Percentiles rank a stretch among this genome's conserved stretches.
Evolutionary conservation across 2,113 vertebrate genomes (phyloP).

Genomic region (Chinchilla lanigera): DNA sequence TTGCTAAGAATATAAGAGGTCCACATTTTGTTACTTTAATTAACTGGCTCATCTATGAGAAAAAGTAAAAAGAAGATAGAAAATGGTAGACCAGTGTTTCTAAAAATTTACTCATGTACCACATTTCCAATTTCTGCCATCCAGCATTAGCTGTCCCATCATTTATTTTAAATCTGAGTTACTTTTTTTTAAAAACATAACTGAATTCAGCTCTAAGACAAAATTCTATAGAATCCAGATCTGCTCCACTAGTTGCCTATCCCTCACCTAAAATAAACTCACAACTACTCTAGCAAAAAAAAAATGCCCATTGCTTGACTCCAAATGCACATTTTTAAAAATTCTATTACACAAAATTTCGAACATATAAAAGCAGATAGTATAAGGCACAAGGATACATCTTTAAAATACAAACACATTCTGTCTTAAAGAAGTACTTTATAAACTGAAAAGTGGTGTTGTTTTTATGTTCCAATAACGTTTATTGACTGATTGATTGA

Average conservation of each 20-base stretch:
- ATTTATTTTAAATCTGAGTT: conserved; percentile 20
- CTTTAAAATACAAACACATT: conserved; percentile 5
- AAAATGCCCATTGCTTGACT: background rate
- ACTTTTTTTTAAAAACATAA: background rate
- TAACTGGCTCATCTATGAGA: background rate
- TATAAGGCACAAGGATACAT: background rate
- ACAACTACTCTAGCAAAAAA: background rate
- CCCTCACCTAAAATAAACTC: background rate
- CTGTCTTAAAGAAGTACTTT: conserved; percentile 37
- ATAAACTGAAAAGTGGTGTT: background rate
- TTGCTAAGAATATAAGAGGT: background rate
- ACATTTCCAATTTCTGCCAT: conserved; percentile 1
- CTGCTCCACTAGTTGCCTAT: background rate
- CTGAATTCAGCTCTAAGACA: background rate
- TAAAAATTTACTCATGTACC: background rate
- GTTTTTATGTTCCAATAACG: background rate
- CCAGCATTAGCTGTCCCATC: background rate
- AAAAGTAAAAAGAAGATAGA: background rate
- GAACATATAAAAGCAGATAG: background rate
- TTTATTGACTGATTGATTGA: background rate
- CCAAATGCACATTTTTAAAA: background rate
- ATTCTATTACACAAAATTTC: conserved; percentile 17
- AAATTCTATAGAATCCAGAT: background rate
- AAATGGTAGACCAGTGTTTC: background rate
- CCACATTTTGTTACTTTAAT: conserved; percentile 5